A percentile compares a stretch with the other conserved stretches of the same genome.
Evolutionary conservation across 35 echinoderm and acorn worm species (phyloP).

Genomic region (Lytechinus variegatus): DNA sequence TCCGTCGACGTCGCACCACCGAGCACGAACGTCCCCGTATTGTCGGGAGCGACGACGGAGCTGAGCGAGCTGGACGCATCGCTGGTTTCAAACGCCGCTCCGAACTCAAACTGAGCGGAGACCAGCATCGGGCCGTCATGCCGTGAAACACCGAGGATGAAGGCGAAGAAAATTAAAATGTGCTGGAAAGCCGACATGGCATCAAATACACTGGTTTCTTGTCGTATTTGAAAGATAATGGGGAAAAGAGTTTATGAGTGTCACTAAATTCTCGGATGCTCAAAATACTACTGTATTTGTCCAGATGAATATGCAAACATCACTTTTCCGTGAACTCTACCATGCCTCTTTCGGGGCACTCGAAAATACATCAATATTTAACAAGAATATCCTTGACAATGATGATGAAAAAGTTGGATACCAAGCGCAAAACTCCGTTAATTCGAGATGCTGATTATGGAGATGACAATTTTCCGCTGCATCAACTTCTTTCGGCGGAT

Average conservation of each 20-base stretch:
- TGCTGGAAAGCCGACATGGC: background rate
- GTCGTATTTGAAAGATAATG: background rate
- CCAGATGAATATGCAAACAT: background rate
- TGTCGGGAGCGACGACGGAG: background rate
- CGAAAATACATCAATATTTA: background rate
- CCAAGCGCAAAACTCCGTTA: background rate
- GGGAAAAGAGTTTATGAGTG: background rate
- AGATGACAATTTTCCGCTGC: slow-evolving; percentile 1
- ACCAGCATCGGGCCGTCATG: background rate
- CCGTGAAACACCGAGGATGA: background rate
- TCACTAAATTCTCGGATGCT: background rate
- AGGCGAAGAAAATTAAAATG: background rate
- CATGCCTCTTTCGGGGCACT: too few relatives aligned
- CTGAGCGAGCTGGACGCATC: background rate
- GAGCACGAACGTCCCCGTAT: background rate
- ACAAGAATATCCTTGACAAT: background rate
- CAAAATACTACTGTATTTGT: background rate
- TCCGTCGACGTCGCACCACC: background rate
- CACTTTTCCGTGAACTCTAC: background rate
- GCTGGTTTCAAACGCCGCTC: background rate
- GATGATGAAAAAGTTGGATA: background rate
- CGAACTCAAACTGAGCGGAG: background rate
- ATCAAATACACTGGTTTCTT: background rate
- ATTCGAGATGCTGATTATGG: background rate
- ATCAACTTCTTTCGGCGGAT: slow-evolving; percentile 10